Evolutionary conservation across 1,140 invertebrate species (phyloP).

Genomic region (Drosophila burlai): DNA sequence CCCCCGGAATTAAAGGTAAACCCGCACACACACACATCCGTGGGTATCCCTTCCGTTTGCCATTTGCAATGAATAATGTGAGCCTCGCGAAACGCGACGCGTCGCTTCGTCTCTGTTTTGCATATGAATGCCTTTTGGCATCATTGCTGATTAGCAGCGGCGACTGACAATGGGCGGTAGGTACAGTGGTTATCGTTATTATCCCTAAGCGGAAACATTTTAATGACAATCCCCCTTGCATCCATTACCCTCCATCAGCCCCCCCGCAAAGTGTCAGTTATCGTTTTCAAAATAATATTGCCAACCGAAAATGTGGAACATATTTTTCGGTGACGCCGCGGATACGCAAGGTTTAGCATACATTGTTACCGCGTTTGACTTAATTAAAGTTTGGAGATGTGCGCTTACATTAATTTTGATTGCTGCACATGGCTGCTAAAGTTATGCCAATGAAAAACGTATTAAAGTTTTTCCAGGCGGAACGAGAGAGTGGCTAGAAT

Average conservation of each 20-base stretch:
- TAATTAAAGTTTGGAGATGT: constrained; percentile 66
- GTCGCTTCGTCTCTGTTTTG: constrained; percentile 54
- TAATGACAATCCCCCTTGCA: constrained; percentile 66
- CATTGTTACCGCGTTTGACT: constrained; percentile 56
- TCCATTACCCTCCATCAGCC: constrained; percentile 1
- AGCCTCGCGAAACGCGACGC: constrained; percentile 12
- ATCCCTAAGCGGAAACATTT: constrained; percentile 69
- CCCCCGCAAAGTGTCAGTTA: constrained; percentile 63
- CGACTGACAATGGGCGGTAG: constrained; percentile 66
- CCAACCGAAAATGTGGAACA: constrained; percentile 27
- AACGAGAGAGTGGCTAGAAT: background rate
- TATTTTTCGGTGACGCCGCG: constrained; percentile 25
- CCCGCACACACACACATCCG: constrained; percentile 8
- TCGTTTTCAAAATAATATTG: constrained; percentile 79
- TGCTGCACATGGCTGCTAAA: constrained; percentile 55
- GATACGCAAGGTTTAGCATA: constrained; percentile 58
- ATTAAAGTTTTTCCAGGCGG: constrained; percentile 30
- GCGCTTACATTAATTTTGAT: constrained; percentile 69
- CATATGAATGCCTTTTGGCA: constrained; percentile 79
- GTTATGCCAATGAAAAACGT: constrained; percentile 53
- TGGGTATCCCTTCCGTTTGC: constrained; percentile 76
- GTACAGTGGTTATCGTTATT: constrained; percentile 21
- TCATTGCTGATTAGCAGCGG: constrained; percentile 74
- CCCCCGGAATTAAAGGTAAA: constrained; percentile 3
- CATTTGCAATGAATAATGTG: constrained; percentile 81